These are phyloP conservation scores for Caenorhabditis wallacei DNA, from an alignment of 2,888 invertebrate genomes.

Conservation along the genomic window DNA sequence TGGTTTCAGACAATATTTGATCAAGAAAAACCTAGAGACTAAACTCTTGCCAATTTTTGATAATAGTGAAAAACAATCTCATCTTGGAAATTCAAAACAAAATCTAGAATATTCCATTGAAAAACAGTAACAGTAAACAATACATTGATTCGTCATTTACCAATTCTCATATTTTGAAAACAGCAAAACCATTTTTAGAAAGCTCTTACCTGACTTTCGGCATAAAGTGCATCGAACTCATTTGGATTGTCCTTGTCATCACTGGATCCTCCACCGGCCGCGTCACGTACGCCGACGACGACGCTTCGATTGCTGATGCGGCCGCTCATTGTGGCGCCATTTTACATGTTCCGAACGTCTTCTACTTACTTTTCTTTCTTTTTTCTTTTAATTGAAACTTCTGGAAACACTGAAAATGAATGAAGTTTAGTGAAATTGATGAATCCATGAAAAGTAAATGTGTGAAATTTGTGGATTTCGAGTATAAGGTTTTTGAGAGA, in stretches of 20 bases:
- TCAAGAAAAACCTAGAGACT: too few species aligned
- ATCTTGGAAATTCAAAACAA: too few species aligned
- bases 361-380: constrained; percentile 6
- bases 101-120: too few species aligned
- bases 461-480: constrained; percentile 37
- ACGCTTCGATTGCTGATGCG: constrained; percentile 60
- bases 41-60: too few species aligned
- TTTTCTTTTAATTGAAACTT: constrained; percentile 10
- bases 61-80: too few species aligned
- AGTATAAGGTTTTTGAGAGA: constrained; percentile 30
- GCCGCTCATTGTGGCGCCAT: constrained; percentile 62
- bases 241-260: constrained; percentile 63
- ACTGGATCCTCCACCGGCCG: constrained; percentile 31
- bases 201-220: constrained; percentile 56
- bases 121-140: too few species aligned
- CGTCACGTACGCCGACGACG: constrained; percentile 54
- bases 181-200: too few species aligned
- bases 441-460: neutral
- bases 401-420: constrained; percentile 29
- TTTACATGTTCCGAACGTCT: constrained; percentile 50
- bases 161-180: too few species aligned
- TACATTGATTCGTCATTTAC: too few species aligned
- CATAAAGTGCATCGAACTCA: constrained; percentile 61
- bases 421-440: constrained; percentile 1
- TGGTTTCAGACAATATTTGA: too few species aligned